These are phyloP conservation scores for Gorsachius magnificus DNA, from an alignment of 2,797 vertebrate species.

Conservation along the genomic window DNA sequence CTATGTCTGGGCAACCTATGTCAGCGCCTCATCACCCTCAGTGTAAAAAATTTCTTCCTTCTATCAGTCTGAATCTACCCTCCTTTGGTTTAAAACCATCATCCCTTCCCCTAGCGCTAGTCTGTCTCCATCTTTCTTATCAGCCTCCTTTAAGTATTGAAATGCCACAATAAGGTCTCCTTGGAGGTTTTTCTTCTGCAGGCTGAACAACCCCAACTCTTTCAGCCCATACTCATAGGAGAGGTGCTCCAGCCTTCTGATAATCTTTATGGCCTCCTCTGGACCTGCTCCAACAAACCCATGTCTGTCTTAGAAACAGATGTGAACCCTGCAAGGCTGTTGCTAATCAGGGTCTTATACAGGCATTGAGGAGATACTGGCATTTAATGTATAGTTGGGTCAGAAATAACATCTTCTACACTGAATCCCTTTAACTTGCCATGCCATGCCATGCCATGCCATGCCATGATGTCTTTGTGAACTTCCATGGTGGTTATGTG, in stretches of 20 bases:
- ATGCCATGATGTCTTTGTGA: not conserved
- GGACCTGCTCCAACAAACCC: not conserved
- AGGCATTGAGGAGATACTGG: not conserved
- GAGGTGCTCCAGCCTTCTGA: not conserved
- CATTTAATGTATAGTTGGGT: not conserved
- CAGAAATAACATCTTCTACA: not conserved
- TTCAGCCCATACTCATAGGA: not conserved
- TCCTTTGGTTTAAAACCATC: not conserved
- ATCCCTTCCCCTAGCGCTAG: not conserved
- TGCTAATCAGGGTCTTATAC: not conserved
- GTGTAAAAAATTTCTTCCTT: not conserved
- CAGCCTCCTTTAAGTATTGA: not conserved
- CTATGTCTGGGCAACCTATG: no score
- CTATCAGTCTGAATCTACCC: not conserved
- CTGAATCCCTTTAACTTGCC: not conserved
- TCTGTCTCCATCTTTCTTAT: not conserved
- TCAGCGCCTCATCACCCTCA: not conserved
- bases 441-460: no score
- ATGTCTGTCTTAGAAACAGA: not conserved
- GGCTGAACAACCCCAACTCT: not conserved
- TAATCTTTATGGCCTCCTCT: no score
- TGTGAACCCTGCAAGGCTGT: not conserved
- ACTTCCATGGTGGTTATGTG: fast-evolving
- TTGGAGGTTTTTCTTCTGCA: fast-evolving
- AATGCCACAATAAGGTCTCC: not conserved